These are phyloP conservation scores for Hermetia illucens DNA, from an alignment of 1,140 invertebrate species.

Conservation along the genomic window DNA sequence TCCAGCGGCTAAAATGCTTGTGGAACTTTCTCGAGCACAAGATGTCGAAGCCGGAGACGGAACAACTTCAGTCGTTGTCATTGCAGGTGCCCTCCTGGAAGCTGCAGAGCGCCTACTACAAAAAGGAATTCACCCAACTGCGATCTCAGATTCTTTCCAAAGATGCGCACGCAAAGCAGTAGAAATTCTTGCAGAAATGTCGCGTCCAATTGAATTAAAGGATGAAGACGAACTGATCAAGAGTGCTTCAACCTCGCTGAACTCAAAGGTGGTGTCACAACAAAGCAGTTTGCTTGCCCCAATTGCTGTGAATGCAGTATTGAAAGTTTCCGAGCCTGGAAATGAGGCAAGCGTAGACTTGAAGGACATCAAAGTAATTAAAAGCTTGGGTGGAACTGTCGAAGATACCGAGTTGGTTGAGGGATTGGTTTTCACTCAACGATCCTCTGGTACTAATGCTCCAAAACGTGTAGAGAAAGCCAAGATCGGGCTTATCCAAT, in stretches of 20 bases:
- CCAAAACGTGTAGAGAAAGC: slow-evolving; percentile 92
- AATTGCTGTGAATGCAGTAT: slow-evolving; percentile 92
- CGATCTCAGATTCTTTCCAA: slow-evolving; percentile 94
- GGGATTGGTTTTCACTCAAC: slow-evolving; percentile 87
- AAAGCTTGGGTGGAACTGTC: slow-evolving; percentile 91
- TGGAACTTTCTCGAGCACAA: slow-evolving; percentile 96
- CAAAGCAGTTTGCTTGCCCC: slow-evolving; percentile 89
- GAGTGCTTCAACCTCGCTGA: slow-evolving; percentile 92
- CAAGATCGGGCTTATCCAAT: slow-evolving; percentile 98
- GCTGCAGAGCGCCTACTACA: slow-evolving; percentile 83
- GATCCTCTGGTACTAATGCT: slow-evolving; percentile 77
- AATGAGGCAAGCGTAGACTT: slow-evolving; percentile 48
- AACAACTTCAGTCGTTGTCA: slow-evolving; percentile 93
- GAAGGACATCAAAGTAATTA: slow-evolving; percentile 89
- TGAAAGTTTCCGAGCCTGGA: slow-evolving; percentile 58
- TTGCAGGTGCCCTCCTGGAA: slow-evolving; percentile 90
- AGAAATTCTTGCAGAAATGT: slow-evolving; percentile 75
- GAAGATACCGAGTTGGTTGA: slow-evolving; percentile 96
- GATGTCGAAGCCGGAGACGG: slow-evolving; percentile 99
- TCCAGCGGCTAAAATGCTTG: slow-evolving; percentile 98
- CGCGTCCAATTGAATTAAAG: slow-evolving; percentile 70
- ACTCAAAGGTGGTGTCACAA: slow-evolving; percentile 98
- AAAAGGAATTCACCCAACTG: slow-evolving; percentile 95
- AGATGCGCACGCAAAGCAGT: slow-evolving; percentile 73
- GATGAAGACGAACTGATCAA: slow-evolving; percentile 84